Percentiles rank a stretch among this genome's conserved stretches.
phyloP scores from a whole-genome alignment of 1,140 invertebrate genomes.

The Drosophila erecta region DNA sequence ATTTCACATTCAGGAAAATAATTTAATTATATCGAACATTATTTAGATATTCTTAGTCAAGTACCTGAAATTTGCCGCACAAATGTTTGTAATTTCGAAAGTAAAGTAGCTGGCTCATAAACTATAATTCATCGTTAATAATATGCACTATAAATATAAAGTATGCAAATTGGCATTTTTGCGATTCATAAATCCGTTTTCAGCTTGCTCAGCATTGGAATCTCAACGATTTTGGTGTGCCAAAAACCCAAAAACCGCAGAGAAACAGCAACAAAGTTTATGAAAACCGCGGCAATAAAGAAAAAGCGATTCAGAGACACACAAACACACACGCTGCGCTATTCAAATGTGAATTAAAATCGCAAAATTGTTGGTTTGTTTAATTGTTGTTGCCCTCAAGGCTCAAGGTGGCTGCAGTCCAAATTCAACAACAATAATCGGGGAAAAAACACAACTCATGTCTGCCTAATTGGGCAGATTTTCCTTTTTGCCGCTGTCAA shows the following conservation, averaged over 20 bases:
- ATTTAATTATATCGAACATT: too few relatives aligned
- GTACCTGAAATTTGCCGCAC: not conserved
- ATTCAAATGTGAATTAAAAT: conserved; percentile 52
- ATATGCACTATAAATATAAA: not conserved
- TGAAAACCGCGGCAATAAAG: conserved; percentile 45
- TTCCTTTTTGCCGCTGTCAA: conserved; percentile 48
- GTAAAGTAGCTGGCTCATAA: not conserved
- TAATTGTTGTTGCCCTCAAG: conserved; percentile 40
- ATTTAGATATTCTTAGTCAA: not conserved
- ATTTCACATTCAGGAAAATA: too few relatives aligned
- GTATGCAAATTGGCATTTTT: conserved; percentile 35
- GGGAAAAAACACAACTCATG: conserved; percentile 43
- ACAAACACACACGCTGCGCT: conserved; percentile 5
- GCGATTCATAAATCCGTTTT: conserved; percentile 50
- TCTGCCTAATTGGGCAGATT: conserved; percentile 70
- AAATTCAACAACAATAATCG: conserved; percentile 46
- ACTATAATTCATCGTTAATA: conserved; percentile 8
- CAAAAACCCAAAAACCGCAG: conserved; percentile 48
- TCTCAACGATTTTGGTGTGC: conserved; percentile 47
- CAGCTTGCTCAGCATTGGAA: conserved; percentile 41
- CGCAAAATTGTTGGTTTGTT: conserved; percentile 40
- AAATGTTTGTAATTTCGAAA: conserved; percentile 6
- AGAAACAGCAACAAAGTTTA: conserved; percentile 35
- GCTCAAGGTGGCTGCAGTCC: conserved; percentile 50
- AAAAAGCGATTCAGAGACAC: conserved; percentile 29